Evolutionary conservation across 2,888 invertebrate genomes (phyloP).

Genomic region (Pristionchus japonicus): DNA sequence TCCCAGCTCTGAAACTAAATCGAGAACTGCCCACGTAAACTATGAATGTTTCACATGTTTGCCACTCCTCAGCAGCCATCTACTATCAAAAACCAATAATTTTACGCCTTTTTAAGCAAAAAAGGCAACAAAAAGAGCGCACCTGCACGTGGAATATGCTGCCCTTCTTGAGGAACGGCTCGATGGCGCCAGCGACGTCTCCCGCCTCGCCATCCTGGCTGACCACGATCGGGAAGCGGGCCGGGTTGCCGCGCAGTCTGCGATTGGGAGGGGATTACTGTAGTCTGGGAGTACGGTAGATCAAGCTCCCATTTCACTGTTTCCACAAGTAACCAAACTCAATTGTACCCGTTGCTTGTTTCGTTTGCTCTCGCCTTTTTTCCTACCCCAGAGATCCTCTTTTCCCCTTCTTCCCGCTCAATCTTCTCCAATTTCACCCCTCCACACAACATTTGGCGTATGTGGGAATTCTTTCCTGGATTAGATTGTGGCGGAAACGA

Average conservation of each 20-base stretch:
- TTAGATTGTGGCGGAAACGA: background rate
- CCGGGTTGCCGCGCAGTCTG: slow-evolving; percentile 42
- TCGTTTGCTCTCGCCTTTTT: background rate
- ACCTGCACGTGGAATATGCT: slow-evolving; percentile 57
- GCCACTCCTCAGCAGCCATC: too few species aligned
- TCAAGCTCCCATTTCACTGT: background rate
- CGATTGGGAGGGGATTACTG: background rate
- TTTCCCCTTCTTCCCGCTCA: slow-evolving; percentile 15
- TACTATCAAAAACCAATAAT: too few species aligned
- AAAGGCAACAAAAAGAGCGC: too few species aligned
- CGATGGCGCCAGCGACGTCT: slow-evolving; percentile 58
- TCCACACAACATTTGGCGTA: background rate
- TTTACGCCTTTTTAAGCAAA: too few species aligned
- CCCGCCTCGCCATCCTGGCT: slow-evolving; percentile 69
- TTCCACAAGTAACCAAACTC: background rate
- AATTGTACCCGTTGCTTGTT: background rate
- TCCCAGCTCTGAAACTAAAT: too few species aligned
- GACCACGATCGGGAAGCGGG: slow-evolving; percentile 68
- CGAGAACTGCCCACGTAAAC: too few species aligned
- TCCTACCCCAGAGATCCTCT: background rate
- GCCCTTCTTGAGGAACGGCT: slow-evolving; percentile 52
- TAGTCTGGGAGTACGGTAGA: background rate
- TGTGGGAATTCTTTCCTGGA: slow-evolving; percentile 1
- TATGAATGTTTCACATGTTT: too few species aligned
- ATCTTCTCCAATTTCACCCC: background rate